A percentile compares a stretch with the other conserved stretches of the same genome.
Evolutionary conservation across 2,888 invertebrate genomes (phyloP).

Genomic region (Alviniconcha strummeri): DNA sequence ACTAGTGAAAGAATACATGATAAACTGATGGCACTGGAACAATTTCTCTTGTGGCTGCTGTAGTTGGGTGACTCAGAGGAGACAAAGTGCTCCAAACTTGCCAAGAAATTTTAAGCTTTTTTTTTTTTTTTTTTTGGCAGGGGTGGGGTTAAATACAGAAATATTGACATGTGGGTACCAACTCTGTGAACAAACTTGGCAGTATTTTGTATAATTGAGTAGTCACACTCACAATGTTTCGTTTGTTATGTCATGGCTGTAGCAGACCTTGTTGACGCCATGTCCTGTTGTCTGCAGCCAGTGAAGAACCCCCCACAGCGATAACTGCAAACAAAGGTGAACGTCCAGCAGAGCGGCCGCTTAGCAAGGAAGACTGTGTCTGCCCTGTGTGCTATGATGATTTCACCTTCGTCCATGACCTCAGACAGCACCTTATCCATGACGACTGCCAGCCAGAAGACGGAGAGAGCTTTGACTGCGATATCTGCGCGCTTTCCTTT

Average conservation of each 20-base stretch:
- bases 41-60: too few species aligned
- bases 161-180: not conserved
- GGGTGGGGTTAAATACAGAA: not conserved
- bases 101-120: not conserved
- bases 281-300: too few species aligned
- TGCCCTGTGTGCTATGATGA: slow-evolving; percentile 12
- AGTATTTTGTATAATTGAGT: not conserved
- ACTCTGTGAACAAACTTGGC: not conserved
- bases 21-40: too few species aligned
- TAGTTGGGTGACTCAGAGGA: too few species aligned
- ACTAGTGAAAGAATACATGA: too few species aligned
- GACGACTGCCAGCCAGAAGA: not conserved
- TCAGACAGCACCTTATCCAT: slow-evolving; percentile 1
- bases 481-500: not conserved
- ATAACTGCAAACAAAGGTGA: not conserved
- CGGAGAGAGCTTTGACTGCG: not conserved
- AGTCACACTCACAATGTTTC: not conserved
- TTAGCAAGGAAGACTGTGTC: not conserved
- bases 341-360: not conserved
- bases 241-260: not conserved
- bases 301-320: not conserved
- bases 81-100: too few species aligned
- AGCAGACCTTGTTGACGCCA: not conserved
- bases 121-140: not conserved
- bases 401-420: slow-evolving; percentile 6